These are phyloP conservation scores for Lucilia cuprina DNA, from an alignment of 1,140 invertebrate genomes.

Conservation along the genomic window DNA sequence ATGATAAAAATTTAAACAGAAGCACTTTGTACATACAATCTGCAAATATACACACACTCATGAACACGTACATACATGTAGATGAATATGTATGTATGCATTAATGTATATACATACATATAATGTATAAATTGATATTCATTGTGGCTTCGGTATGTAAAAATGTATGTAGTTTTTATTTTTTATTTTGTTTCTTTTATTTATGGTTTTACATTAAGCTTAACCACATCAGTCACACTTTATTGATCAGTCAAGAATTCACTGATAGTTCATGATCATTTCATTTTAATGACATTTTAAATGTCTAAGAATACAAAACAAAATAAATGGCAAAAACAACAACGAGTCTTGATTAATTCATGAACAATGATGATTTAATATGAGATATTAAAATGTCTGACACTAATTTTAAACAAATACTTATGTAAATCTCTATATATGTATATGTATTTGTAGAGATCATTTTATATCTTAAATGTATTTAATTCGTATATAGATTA, in stretches of 20 bases:
- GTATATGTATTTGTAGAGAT: too few relatives aligned
- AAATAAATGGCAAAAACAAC: too few relatives aligned
- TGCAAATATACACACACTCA: not conserved
- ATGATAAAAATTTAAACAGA: conserved; percentile 31
- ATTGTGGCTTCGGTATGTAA: conserved; percentile 1
- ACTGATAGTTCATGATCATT: conserved; percentile 20
- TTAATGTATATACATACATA: not conserved
- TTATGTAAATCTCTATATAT: too few relatives aligned
- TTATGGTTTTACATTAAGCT: conserved; percentile 31
- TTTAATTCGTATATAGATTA: too few relatives aligned
- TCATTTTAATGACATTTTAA: conserved; percentile 12
- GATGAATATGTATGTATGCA: not conserved
- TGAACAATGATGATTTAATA: too few relatives aligned
- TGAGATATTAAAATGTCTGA: too few relatives aligned
- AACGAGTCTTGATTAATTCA: too few relatives aligned
- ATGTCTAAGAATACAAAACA: not conserved
- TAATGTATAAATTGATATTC: conserved; percentile 6
- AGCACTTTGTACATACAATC: conserved; percentile 11
- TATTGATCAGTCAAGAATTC: conserved; percentile 29
- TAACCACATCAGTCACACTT: conserved; percentile 35
- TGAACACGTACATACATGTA: too few relatives aligned
- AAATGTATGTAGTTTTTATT: too few relatives aligned
- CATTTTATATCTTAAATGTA: too few relatives aligned
- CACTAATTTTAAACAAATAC: too few relatives aligned
- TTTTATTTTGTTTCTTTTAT: not conserved